These are phyloP conservation scores for Vannuccia rotundouncinata DNA, from an alignment of 2,888 invertebrate species.

Conservation along the genomic window DNA sequence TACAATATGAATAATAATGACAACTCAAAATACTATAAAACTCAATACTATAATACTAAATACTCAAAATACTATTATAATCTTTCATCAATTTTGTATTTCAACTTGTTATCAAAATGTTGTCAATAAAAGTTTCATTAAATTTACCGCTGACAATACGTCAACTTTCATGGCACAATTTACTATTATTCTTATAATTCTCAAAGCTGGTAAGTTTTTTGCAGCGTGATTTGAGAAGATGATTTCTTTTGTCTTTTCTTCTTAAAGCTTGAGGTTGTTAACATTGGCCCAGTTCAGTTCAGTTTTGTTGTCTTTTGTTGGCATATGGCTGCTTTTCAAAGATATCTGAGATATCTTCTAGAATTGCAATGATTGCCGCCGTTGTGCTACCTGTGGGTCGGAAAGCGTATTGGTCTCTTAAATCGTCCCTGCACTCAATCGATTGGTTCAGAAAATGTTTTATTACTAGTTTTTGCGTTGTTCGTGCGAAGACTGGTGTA, in stretches of 20 bases:
- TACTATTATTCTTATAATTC: no score
- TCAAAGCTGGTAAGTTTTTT: no score
- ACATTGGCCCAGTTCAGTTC: neutral
- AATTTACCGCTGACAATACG: no score
- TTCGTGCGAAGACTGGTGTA: slow-evolving; percentile 8
- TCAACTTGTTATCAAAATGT: no score
- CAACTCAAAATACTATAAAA: no score
- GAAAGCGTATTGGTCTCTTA: slow-evolving; percentile 1
- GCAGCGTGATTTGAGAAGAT: slow-evolving; percentile 9
- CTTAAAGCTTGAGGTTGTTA: slow-evolving; percentile 15
- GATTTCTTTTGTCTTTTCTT: slow-evolving; percentile 29
- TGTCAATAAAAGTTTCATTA: no score
- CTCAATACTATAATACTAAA: no score
- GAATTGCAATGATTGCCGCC: slow-evolving; percentile 10
- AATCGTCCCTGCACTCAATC: slow-evolving; percentile 13
- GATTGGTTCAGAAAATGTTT: slow-evolving; percentile 15
- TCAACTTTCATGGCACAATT: no score
- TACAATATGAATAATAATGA: no score
- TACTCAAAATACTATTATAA: no score
- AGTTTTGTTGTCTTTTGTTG: neutral
- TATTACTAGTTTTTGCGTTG: slow-evolving; percentile 1
- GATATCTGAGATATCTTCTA: neutral
- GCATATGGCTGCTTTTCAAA: neutral
- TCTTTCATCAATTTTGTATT: no score
- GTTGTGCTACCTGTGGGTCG: neutral